Base-by-base conservation (phyloP, 2,888 invertebrate species). In the Epinotia brunnichana region DNA sequence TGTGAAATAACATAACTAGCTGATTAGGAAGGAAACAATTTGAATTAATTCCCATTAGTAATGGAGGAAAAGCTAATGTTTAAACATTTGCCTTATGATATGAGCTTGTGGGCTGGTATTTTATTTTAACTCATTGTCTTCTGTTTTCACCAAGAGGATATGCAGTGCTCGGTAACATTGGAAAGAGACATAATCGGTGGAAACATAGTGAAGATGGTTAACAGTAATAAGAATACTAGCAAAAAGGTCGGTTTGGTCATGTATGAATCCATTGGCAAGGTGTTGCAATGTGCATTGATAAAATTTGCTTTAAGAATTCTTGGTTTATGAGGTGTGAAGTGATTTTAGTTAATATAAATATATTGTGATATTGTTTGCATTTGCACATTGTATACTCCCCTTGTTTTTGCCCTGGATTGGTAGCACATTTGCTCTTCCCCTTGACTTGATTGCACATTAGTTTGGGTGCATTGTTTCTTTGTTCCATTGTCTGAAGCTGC, bases 121-220 rank as follows among this genome's bases (percentile, higher is more conserved):
- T 60, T 56, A 51, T 72, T 62, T 73, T 68, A 73, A 73, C 62
- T 63, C 24, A 63, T 62, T 73, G 64, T 63, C 83, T 81, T 87
- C 78, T 87, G 89, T 89, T 87, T 88, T 81, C 81, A 82, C 82
- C 86, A 92, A 92, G 91, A 89, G 87, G 90, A 90, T 86, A 92
- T 92, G 92, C 91, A 92, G 92, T 91, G 90, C 91, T 90, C 90
- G 79, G 82, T 91, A 83, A 89, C 87, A 84, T 85, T 87, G 88
- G 89, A 88, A 86, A 90, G 85, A 85, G 88, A 87, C 79, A 84
- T 81, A 87, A 86, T 87, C 87, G 81, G 85, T 87, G 91, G 91
- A 79, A 87, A 87, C 82, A 79, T 87, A 82, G 90, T 89, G 92
- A 92, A 92, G 92, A 92, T 85, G 75, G 80, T 87, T 85, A 91